Percentiles rank a stretch among this genome's conserved stretches.
These are phyloP conservation scores for Xiphophorus birchmanni DNA, from an alignment of 2,797 vertebrate species.

Conservation along the genomic window DNA sequence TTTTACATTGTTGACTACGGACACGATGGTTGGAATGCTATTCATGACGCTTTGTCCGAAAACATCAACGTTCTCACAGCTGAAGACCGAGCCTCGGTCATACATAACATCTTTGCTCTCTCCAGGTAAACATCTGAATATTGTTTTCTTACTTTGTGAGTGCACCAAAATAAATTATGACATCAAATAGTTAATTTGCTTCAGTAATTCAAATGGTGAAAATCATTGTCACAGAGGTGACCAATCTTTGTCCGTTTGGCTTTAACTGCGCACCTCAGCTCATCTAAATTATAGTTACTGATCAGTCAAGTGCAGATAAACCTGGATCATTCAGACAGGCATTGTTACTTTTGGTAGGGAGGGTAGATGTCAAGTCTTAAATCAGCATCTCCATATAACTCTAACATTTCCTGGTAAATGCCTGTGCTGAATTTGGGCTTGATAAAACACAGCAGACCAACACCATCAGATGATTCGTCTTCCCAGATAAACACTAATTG, in stretches of 20 bases:
- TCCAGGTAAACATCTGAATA: slow-evolving; percentile 78
- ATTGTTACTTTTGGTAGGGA: neutral
- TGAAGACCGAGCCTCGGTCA: slow-evolving; percentile 90
- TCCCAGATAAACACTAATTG: neutral
- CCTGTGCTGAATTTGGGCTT: neutral
- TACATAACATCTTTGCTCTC: slow-evolving; percentile 92
- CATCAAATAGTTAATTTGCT: neutral
- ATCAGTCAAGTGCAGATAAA: neutral
- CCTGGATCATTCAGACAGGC: neutral
- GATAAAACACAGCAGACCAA: neutral
- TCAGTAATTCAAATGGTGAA: neutral
- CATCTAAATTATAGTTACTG: neutral
- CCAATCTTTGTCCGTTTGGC: neutral
- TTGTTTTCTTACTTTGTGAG: neutral
- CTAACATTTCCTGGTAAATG: neutral
- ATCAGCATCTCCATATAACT: neutral
- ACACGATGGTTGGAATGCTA: slow-evolving; percentile 80
- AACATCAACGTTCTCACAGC: slow-evolving; percentile 79
- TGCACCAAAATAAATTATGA: neutral
- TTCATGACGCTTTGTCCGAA: slow-evolving; percentile 79
- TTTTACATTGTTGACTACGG: slow-evolving; percentile 93
- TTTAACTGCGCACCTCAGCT: neutral
- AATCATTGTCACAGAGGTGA: neutral
- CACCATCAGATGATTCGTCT: neutral
- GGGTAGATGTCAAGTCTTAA: neutral